Base-by-base conservation (phyloP, 2,888 invertebrate species). In the Anoplius nigerrimus region DNA sequence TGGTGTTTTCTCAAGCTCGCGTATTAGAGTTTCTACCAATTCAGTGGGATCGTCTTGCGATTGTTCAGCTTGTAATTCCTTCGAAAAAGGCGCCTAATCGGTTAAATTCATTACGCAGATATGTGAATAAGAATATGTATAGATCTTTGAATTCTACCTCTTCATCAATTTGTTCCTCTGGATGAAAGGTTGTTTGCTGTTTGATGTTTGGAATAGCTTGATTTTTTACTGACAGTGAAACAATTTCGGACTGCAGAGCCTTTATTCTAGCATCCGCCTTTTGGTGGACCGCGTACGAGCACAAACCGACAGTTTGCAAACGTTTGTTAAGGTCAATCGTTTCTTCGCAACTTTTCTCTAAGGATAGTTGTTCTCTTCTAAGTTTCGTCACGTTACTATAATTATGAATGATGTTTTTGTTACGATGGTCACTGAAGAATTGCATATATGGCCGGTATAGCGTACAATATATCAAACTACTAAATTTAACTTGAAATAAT, bases 301-400 rank as follows among this genome's bases (percentile, higher is more conserved):
- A 82, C 45, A 84, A 67, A 11, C 83, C 81, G 34, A 80, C 74
- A 13, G 80, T 79, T 74, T 85, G 80, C 27, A 87, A 77, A 13
- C 82, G 81, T 66, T 81, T 80, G 42, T 86, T 84, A 20, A 86
- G 66, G 15, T 78, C 56, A 52, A 73, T 73, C 18, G 81, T 67
- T 2, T 68, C 62, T 66, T 78, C 79, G 13, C 80, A 69, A 13
- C 78, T 81, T 63, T 83, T 77, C 22, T 65, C 53, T 22, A 88
- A 65, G n/a, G 75, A 60, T n/a, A 80, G 71, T 43, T 87, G 84
- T 58, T 88, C 87, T 21, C 78, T 74, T 62, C 76, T 75, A 48
- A 88, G 74, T 75, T 85, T 86, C 16, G 56, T 71, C 20, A 86
- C 55, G 65, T 84, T 82, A 43, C 87, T 88, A 67, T 51, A 75